A percentile compares a stretch with the other conserved stretches of the same genome.
phyloP scores from a whole-genome alignment of 2,113 vertebrate species.

The Pristiophorus japonicus region DNA sequence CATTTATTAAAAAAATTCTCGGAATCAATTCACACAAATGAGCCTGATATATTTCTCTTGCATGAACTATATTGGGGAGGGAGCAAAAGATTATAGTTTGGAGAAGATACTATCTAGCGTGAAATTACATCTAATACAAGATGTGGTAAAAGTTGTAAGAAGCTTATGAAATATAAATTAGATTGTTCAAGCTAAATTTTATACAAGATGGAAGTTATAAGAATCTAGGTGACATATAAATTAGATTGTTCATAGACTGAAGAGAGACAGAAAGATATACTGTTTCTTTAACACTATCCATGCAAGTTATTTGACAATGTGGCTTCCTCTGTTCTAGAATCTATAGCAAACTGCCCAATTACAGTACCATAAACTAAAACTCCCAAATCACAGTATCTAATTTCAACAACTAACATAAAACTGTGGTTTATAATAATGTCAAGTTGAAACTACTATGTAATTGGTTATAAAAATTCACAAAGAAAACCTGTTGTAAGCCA shows the following conservation, averaged over 20 bases:
- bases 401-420: background rate
- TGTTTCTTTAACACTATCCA: background rate
- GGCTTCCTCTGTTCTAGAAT: background rate
- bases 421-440: background rate
- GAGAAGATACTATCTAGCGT: background rate
- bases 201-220: background rate
- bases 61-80: background rate
- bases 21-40: background rate
- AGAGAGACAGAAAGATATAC: background rate
- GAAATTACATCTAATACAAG: background rate
- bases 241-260: background rate
- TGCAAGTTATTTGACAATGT: background rate
- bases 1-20: background rate
- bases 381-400: constrained; percentile 2
- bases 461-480: constrained; percentile 29
- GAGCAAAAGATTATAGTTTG: background rate
- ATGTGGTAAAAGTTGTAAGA: background rate
- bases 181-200: constrained; percentile 13
- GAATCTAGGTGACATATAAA: background rate
- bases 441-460: background rate
- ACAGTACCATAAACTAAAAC: background rate
- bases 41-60: background rate
- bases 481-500: constrained; percentile 31
- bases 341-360: background rate
- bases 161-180: background rate